Evolutionary conservation across 2,888 invertebrate species (phyloP).

Genomic region (Agrilus cyanescens): DNA sequence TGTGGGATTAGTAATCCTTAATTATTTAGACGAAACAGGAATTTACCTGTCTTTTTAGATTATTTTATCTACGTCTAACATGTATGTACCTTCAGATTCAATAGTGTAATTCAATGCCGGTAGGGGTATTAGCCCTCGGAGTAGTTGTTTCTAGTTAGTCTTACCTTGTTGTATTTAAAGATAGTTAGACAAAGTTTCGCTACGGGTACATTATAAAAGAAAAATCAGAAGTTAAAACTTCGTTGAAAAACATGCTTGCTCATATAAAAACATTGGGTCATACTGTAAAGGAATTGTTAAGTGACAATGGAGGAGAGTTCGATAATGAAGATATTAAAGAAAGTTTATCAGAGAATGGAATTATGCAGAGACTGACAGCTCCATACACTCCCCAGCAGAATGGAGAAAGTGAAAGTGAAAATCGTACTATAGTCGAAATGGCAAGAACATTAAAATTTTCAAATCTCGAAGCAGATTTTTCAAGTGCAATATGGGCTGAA

Average conservation of each 20-base stretch:
- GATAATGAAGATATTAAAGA: constrained; percentile 15
- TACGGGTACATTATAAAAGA: constrained; percentile 16
- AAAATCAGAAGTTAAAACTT: constrained; percentile 19
- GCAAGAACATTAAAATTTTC: constrained; percentile 21
- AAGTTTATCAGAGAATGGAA: constrained; percentile 7
- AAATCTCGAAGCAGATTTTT: constrained; percentile 15
- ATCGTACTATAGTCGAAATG: constrained; percentile 20
- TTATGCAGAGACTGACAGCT: constrained; percentile 8
- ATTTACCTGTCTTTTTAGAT: no score
- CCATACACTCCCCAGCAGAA: constrained; percentile 18
- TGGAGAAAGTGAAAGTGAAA: constrained; percentile 17
- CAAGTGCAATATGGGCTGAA: constrained; percentile 19
- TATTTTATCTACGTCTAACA: no score
- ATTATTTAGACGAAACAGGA: no score
- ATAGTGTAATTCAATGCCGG: no score
- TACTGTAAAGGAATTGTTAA: constrained; percentile 20
- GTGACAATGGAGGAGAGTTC: constrained; percentile 24
- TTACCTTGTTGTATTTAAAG: constrained; percentile 12
- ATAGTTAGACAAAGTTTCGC: constrained; percentile 18
- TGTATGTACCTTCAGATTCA: no score
- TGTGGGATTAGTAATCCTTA: no score
- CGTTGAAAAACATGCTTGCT: constrained; percentile 8
- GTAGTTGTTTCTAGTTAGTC: no score
- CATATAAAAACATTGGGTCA: constrained; percentile 18
- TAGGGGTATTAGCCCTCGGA: no score